phyloP scores from a whole-genome alignment of 2,797 vertebrate genomes.

The Channa striata region DNA sequence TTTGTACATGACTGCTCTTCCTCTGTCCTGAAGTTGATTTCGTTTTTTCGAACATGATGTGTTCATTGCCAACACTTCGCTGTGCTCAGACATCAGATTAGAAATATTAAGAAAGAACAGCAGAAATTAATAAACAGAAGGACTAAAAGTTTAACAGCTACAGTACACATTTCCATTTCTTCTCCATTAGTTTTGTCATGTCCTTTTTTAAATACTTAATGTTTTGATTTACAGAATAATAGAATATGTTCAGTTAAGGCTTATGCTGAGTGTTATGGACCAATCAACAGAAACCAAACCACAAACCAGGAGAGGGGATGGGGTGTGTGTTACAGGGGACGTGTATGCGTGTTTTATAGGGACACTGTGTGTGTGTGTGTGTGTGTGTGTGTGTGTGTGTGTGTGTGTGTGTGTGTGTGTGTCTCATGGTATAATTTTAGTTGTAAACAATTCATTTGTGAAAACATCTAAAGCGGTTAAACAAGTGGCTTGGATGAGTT shows the following conservation, averaged over 20 bases:
- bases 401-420: not conserved
- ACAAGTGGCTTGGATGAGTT: too few species aligned
- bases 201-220: slow-evolving; percentile 27
- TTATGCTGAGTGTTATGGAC: slow-evolving; percentile 78
- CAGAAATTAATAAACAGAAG: slow-evolving; percentile 75
- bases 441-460: not conserved
- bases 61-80: slow-evolving; percentile 67
- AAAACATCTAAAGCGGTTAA: not conserved
- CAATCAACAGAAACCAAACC: slow-evolving; percentile 49
- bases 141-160: slow-evolving; percentile 79
- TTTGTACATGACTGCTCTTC: slow-evolving; percentile 74
- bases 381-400: too few species aligned
- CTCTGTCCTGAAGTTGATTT: slow-evolving; percentile 49
- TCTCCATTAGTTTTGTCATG: slow-evolving; percentile 44
- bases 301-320: not conserved
- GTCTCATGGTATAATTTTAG: not conserved
- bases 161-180: slow-evolving; percentile 74
- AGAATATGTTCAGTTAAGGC: slow-evolving; percentile 84
- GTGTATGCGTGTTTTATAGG: not conserved
- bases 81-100: slow-evolving; percentile 76
- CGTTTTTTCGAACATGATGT: slow-evolving; percentile 65
- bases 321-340: not conserved
- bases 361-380: not conserved
- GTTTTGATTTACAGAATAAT: slow-evolving; percentile 81
- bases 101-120: slow-evolving; percentile 77